phyloP scores from a whole-genome alignment of 2,797 vertebrate species.

The Xenopus petersii region DNA sequence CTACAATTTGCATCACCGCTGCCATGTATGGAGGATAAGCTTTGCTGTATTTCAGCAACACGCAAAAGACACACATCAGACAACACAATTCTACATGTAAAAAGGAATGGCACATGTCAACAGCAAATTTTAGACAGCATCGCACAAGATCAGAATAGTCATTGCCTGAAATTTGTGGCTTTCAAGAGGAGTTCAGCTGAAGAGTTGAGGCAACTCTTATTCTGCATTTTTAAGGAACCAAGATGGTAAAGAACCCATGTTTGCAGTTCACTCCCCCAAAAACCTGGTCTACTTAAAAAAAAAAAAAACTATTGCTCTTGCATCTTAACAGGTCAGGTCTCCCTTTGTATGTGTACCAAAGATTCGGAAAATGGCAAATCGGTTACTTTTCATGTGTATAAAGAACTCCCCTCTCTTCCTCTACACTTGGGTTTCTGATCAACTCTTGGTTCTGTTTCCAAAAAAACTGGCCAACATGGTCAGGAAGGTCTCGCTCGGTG shows the following conservation, averaged over 20 bases:
- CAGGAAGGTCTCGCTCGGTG: constrained; percentile 14
- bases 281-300: neutral
- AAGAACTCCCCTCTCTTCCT: constrained; percentile 22
- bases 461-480: constrained; percentile 3
- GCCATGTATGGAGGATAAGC: no score
- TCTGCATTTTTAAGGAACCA: no score
- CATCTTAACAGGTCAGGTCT: neutral
- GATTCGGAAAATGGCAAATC: neutral
- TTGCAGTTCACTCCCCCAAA: neutral
- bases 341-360: neutral
- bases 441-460: constrained; percentile 25
- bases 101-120: no score
- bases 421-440: constrained; percentile 11
- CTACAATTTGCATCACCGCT: no score
- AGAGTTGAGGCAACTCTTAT: no score
- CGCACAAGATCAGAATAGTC: neutral
- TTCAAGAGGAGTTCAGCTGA: no score
- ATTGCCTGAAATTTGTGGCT: neutral
- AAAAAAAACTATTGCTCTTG: neutral
- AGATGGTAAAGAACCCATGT: neutral
- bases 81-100: no score
- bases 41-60: no score
- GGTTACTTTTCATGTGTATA: constrained; percentile 36
- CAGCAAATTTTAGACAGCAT: neutral
- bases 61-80: no score